Evolutionary conservation across 2,888 invertebrate species (phyloP).

Genomic region (Cephus spinipes): DNA sequence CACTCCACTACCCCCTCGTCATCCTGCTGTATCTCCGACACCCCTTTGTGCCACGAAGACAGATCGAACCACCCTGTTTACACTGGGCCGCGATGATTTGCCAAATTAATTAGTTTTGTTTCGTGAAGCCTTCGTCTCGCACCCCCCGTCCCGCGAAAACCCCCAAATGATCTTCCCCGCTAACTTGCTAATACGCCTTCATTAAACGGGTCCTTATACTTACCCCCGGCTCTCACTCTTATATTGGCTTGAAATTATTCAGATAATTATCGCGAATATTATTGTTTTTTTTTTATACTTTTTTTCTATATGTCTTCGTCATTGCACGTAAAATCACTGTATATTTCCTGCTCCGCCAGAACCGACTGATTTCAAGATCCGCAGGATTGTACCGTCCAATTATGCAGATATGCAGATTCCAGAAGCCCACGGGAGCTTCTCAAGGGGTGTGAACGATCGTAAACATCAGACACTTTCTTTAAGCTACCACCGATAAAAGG

Average conservation of each 20-base stretch:
- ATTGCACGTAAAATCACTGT: background rate
- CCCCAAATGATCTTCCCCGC: constrained; percentile 43
- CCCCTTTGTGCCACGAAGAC: constrained; percentile 46
- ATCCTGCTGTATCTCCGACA: constrained; percentile 26
- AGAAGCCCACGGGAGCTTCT: constrained; percentile 17
- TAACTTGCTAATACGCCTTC: constrained; percentile 29
- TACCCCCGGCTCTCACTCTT: background rate
- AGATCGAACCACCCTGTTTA: constrained; percentile 59
- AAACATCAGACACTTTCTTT: constrained; percentile 46
- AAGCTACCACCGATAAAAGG: constrained; percentile 25
- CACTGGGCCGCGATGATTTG: constrained; percentile 57
- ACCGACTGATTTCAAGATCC: background rate
- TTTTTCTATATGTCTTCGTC: background rate
- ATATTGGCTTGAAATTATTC: background rate
- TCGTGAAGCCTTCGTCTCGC: constrained; percentile 18
- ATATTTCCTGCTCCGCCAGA: background rate
- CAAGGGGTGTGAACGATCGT: constrained; percentile 43
- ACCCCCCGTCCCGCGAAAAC: constrained; percentile 32
- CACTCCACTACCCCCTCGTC: constrained; percentile 21
- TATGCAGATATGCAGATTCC: constrained; percentile 25
- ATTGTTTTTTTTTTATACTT: background rate
- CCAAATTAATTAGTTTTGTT: constrained; percentile 55
- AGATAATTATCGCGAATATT: background rate
- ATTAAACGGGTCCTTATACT: constrained; percentile 33
- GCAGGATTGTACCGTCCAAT: constrained; percentile 6